Evolutionary conservation across 1,140 invertebrate species (phyloP), one percentile per base, ranked within the genome.

Genomic region (Nylanderia fulva): DNA sequence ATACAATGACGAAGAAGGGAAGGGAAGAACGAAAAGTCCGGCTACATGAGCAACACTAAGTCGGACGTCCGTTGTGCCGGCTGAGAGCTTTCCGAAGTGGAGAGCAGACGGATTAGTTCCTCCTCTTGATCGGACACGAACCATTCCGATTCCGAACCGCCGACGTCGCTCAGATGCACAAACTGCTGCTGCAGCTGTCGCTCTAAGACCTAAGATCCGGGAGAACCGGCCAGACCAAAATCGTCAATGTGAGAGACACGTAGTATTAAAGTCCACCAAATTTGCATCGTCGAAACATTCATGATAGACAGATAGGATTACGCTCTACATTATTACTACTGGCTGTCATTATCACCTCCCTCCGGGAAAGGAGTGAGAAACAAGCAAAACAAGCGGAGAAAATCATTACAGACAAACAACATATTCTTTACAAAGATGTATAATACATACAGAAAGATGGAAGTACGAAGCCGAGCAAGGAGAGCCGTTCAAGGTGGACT

Each of bases 91-190:
- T 94, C 93, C 87, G 85, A 91, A 90, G 85, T 89, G 85, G 93
- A 93, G 90, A 96, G 95, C 88, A 97, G 95, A 90, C 96, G 96
- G 90, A 97, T 96, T 71, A 98, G 95, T 94, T 98, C 97, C 88
- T 98, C 97, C 93, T 98, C 97, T 94, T 97, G 97, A 94, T 97
- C 97, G 45, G 97, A 97, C 88, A 97, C 96, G 94, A 97, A 96
- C 96, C 97, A 96, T 93, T 97, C 97, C 29, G 96, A 96, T 92
- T 97, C 96, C 39, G 96, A 97, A 92, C 96, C 96, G 85, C 93
- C 93, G 77, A 95, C 92, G 93, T 94, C 92, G 79, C 91, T 92
- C 90, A 92, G 76, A 83, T 92, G 88, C 77, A 93, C 87, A 83
- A 94, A 93, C 88, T 93, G 93, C 87, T 94, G 93, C 86, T 93